Base-by-base conservation (phyloP, 2,797 vertebrate species). In the Taenioides sp. region DNA sequence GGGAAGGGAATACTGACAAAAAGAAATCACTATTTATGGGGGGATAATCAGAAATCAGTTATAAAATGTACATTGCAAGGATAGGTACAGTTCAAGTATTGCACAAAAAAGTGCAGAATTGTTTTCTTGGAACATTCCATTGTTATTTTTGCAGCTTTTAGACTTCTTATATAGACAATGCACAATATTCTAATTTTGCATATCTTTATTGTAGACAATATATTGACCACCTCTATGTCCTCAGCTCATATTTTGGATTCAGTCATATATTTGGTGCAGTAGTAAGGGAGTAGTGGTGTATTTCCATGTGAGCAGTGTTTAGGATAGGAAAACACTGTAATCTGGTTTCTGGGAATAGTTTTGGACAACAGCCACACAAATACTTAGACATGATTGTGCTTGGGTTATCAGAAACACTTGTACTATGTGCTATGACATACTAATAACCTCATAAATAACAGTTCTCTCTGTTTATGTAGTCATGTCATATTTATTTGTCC, bases 331-430 rank as follows among this genome's bases (percentile, higher is more conserved):
- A 78, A 84, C 68, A 20, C 76, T 80, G 71, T 89, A 80, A 84
- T 85, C 82, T 84, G 78, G 80, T 80, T 87, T 90, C 78, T 87
- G 84, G 84, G 86, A 90, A 88, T 71, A 68, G 52, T 71, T 80
- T 77, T 89, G 87, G 84, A 58, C 1, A 79, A 71, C 37, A 22
- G 83, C 85, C 80, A 84, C 77, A 73, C 16, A 43, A 18, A 87
- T 76, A 74, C 61, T 83, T 80, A 60, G 52, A 79, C 62, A 10
- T 57, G 80, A 76, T 85, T 84, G 71, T 78, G 73, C 70, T 65
- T 68, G 23, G 50, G 70, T 58, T 75, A 68, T 82, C 74, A 80
- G 64, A 83, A 69, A 76, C 65, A 62, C 22, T 52, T 47, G 12
- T 37, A 10, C 34, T 37, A 54, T 73, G 66, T 11, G 27, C 50